These are phyloP conservation scores for Sinocyclocheilus rhinocerous DNA, from an alignment of 2,113 vertebrate species.

Conservation along the genomic window DNA sequence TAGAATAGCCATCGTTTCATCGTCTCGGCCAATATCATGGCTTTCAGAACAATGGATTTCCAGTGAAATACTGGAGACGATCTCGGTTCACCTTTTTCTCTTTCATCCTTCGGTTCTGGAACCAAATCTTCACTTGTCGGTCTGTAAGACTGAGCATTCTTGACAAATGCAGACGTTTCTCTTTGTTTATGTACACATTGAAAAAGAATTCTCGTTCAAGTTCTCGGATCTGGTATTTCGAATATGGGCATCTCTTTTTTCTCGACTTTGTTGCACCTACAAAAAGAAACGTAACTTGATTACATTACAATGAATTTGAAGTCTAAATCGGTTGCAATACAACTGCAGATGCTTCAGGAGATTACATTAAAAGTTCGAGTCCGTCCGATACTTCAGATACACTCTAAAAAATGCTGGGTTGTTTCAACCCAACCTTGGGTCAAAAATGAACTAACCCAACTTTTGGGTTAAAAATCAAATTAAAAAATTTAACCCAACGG, in stretches of 20 bases:
- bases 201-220: constrained; percentile 99
- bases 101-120: constrained; percentile 98
- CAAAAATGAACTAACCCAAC: no score
- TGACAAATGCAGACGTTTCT: constrained; percentile 97
- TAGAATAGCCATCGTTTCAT: constrained; percentile 46
- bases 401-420: no score
- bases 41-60: constrained; percentile 94
- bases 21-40: constrained; percentile 33
- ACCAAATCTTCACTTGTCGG: constrained; percentile 99
- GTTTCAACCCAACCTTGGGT: no score
- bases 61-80: constrained; percentile 97
- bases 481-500: no score
- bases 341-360: not conserved
- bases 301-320: constrained; percentile 26
- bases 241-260: constrained; percentile 97
- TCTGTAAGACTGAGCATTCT: constrained; percentile 97
- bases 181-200: constrained; percentile 99
- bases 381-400: not conserved
- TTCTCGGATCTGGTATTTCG: constrained; percentile 99
- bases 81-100: constrained; percentile 99
- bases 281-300: constrained; percentile 44
- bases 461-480: no score
- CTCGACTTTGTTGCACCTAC: constrained; percentile 87
- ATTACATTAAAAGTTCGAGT: not conserved
- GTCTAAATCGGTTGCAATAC: not conserved